These are phyloP conservation scores for Himalopsyche tibetana DNA, from an alignment of 2,888 invertebrate species.

Conservation along the genomic window DNA sequence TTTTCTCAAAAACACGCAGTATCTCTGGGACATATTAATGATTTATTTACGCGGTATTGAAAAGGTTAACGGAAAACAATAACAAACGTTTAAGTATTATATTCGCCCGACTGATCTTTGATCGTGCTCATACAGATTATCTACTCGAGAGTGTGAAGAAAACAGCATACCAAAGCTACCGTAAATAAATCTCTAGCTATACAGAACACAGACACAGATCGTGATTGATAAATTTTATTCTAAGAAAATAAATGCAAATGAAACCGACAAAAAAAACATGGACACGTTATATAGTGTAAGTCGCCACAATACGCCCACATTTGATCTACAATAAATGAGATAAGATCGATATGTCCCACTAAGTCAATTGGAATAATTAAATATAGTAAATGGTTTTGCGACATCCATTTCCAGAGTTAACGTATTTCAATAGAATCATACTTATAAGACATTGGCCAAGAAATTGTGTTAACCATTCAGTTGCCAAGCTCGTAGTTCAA, in stretches of 20 bases:
- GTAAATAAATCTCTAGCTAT: not conserved
- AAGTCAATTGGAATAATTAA: slow-evolving; percentile 1
- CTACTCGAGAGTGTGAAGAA: not conserved
- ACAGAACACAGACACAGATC: not conserved
- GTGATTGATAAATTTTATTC: not conserved
- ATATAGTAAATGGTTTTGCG: not conserved
- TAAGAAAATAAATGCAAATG: slow-evolving; percentile 20
- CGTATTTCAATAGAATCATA: not conserved
- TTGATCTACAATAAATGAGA: not conserved
- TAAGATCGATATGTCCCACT: slow-evolving; percentile 13
- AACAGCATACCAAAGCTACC: not conserved
- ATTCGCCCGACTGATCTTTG: no score
- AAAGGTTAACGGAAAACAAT: no score
- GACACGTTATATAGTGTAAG: not conserved
- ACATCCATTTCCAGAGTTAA: not conserved
- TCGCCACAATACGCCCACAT: not conserved
- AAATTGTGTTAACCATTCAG: no score
- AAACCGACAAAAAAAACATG: not conserved
- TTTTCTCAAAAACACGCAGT: no score
- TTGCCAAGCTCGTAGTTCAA: no score
- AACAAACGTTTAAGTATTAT: no score
- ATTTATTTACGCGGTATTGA: no score
- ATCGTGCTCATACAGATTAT: no score
- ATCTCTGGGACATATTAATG: no score
- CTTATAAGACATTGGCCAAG: no score